Percentiles rank a stretch among this genome's conserved stretches.
These are phyloP conservation scores for Embiotoca jacksoni DNA, from an alignment of 2,113 vertebrate genomes.

Conservation along the genomic window DNA sequence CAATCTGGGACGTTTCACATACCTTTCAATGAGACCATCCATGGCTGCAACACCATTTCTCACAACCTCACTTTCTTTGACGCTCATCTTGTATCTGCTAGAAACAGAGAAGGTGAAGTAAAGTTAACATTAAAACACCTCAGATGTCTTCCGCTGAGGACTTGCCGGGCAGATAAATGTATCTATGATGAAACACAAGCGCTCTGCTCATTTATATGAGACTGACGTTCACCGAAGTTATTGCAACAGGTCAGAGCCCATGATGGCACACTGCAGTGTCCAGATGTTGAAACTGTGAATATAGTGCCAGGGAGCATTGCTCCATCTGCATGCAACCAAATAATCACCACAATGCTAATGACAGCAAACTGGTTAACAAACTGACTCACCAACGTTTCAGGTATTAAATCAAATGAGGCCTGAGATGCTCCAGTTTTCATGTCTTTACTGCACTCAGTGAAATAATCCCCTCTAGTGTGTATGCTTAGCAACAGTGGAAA, in stretches of 20 bases:
- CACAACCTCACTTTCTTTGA: conserved; percentile 10
- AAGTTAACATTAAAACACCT: conserved; percentile 4
- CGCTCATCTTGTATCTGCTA: conserved; percentile 57
- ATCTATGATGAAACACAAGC: conserved; percentile 8
- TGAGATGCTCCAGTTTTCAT: not conserved
- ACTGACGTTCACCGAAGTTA: conserved; percentile 30
- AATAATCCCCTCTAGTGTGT: conserved; percentile 53
- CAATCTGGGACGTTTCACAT: conserved; percentile 26
- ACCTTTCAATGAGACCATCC: conserved; percentile 63
- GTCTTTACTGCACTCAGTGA: not conserved
- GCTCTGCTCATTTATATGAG: conserved; percentile 56
- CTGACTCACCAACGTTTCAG: not conserved
- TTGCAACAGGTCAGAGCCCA: conserved; percentile 60
- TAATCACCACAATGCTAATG: not conserved
- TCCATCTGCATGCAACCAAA: conserved; percentile 3
- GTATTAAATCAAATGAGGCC: not conserved
- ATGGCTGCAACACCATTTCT: conserved; percentile 28
- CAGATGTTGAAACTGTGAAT: conserved; percentile 55
- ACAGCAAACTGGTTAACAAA: not conserved
- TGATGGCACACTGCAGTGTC: conserved; percentile 9
- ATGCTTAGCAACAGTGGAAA: not conserved
- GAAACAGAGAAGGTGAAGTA: conserved; percentile 24
- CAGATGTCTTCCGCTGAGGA: not conserved
- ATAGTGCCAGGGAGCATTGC: conserved; percentile 42
- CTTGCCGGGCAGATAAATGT: not conserved